phyloP scores from a whole-genome alignment of 2,888 invertebrate species.

The Cactoblastis cactorum region DNA sequence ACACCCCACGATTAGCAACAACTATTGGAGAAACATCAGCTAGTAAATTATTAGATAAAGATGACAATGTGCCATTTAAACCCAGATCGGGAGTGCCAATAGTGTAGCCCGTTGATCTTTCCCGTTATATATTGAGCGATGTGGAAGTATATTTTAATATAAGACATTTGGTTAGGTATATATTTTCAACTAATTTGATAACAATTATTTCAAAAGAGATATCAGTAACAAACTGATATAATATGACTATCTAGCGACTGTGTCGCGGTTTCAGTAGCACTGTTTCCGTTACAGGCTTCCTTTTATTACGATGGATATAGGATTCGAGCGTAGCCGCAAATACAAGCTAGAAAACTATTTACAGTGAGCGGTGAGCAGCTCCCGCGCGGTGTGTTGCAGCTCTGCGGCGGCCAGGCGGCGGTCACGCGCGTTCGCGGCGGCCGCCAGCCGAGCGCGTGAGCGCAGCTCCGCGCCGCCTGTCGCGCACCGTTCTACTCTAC shows the following conservation, averaged over 20 bases:
- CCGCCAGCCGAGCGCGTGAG: constrained; percentile 64
- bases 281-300: too few species aligned
- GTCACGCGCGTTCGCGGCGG: constrained; percentile 64
- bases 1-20: neutral
- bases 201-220: too few species aligned
- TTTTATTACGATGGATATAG: too few species aligned
- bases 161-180: too few species aligned
- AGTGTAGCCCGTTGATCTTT: neutral
- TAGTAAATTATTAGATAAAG: neutral
- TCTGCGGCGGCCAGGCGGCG: constrained; percentile 56
- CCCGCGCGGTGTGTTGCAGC: constrained; percentile 47
- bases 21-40: neutral
- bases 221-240: too few species aligned
- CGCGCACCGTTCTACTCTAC: constrained; percentile 60
- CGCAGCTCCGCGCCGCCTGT: constrained; percentile 59
- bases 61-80: constrained; percentile 1
- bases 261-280: too few species aligned
- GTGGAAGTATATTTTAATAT: neutral
- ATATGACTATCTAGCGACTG: too few species aligned
- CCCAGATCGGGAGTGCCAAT: neutral
- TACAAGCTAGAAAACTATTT: too few species aligned
- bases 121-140: neutral
- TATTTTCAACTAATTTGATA: too few species aligned
- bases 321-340: too few species aligned
- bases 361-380: constrained; percentile 57